phyloP scores from a whole-genome alignment of 2,113 vertebrate species.

The Orycteropus afer region DNA sequence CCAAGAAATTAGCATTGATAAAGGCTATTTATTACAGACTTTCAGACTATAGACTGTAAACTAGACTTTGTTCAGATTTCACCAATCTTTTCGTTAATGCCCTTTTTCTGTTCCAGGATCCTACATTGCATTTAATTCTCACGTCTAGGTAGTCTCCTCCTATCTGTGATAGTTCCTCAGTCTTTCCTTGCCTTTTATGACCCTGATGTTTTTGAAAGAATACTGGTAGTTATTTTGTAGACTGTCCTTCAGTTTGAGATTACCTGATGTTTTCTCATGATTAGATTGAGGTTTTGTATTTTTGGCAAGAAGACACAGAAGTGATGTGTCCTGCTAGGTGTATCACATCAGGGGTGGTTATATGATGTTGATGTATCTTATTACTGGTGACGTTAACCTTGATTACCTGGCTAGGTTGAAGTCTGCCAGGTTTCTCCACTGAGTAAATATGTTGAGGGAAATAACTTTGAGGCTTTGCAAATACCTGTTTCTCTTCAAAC shows the following conservation, averaged over 20 bases:
- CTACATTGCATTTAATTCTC: neutral
- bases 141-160: neutral
- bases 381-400: neutral
- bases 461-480: neutral
- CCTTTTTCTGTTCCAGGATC: neutral
- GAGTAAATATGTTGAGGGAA: neutral
- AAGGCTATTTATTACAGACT: neutral
- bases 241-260: neutral
- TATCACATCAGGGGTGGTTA: neutral
- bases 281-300: neutral
- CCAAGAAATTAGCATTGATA: neutral
- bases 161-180: neutral
- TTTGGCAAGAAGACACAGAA: neutral
- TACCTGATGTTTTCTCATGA: neutral
- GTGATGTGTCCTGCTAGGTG: neutral
- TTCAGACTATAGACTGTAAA: neutral
- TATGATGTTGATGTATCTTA: neutral
- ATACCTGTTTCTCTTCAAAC: neutral
- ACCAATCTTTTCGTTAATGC: neutral
- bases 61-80: neutral
- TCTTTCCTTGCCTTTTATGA: slow-evolving; percentile 5
- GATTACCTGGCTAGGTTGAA: neutral
- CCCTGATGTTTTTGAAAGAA: neutral
- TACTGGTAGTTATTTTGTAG: neutral
- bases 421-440: neutral